Percentiles rank a stretch among this genome's conserved stretches.
Conservation (phyloP, 1,140 invertebrate genomes). For the Melipona quadrifasciata region DNA sequence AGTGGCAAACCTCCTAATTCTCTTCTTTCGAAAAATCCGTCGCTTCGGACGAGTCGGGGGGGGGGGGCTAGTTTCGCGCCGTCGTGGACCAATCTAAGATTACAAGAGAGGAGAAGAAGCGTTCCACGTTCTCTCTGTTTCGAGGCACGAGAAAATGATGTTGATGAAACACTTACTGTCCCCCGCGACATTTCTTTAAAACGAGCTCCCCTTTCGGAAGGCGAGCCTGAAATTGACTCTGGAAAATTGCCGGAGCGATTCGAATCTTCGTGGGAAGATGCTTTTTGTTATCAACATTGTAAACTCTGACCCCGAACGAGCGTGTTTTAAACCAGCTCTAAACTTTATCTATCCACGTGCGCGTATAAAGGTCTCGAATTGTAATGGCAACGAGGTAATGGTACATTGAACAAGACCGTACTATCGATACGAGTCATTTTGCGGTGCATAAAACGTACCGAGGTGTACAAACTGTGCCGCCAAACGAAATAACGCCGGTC, state of each 20-base stretch:
- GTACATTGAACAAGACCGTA: constrained; percentile 10
- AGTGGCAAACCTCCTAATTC: constrained; percentile 60
- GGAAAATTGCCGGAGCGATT: too few relatives aligned
- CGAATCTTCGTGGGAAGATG: too few relatives aligned
- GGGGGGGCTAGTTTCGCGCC: constrained; percentile 21
- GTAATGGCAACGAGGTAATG: neutral
- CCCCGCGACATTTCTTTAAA: too few relatives aligned
- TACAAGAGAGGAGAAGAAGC: too few relatives aligned
- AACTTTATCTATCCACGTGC: neutral
- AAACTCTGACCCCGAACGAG: neutral
- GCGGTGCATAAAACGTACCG: constrained; percentile 41
- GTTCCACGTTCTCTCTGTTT: too few relatives aligned
- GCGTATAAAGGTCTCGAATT: neutral
- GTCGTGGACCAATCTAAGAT: too few relatives aligned
- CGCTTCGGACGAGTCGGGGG: constrained; percentile 48
- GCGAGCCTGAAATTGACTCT: too few relatives aligned
- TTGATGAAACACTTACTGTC: too few relatives aligned
- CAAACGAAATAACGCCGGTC: constrained; percentile 14
- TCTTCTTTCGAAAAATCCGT: constrained; percentile 65
- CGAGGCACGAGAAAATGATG: too few relatives aligned
- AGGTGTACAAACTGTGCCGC: neutral
- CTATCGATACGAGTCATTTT: constrained; percentile 32
- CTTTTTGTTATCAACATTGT: neutral
- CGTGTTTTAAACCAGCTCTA: neutral
- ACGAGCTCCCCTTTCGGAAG: too few relatives aligned